Evolutionary conservation across 2,113 vertebrate species (phyloP).

Genomic region (Turnix velox): DNA sequence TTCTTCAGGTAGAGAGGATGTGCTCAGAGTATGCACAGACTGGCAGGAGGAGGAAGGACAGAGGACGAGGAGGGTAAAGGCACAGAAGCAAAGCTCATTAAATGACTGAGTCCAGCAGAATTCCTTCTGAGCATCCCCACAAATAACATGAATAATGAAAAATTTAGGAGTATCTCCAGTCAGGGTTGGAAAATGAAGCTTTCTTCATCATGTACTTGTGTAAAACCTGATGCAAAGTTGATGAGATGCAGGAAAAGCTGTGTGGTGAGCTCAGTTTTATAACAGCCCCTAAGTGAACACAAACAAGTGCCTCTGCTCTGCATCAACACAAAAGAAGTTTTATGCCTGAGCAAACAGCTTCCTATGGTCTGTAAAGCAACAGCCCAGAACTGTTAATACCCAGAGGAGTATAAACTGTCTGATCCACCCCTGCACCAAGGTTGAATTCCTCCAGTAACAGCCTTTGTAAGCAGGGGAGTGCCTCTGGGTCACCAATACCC

Average conservation of each 20-base stretch:
- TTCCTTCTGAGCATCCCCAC: not conserved
- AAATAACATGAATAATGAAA: not conserved
- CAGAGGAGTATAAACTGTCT: not conserved
- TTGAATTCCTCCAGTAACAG: constrained; percentile 9
- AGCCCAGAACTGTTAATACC: not conserved
- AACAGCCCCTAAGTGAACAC: not conserved
- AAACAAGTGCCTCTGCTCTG: not conserved
- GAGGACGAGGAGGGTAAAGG: not conserved
- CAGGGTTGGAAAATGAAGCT: not conserved
- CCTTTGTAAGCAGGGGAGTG: not conserved
- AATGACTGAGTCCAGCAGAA: not conserved
- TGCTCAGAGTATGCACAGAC: not conserved
- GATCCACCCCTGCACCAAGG: not conserved
- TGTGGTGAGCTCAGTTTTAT: not conserved
- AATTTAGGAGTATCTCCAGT: not conserved
- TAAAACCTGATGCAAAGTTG: not conserved
- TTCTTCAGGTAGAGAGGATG: not conserved
- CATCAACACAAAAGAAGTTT: not conserved
- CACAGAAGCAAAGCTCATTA: not conserved
- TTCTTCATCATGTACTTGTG: not conserved
- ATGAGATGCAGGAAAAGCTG: not conserved
- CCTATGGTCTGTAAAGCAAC: not conserved
- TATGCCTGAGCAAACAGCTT: constrained; percentile 33
- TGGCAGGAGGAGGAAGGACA: not conserved
- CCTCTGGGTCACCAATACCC: not conserved